phyloP scores from a whole-genome alignment of 2,888 invertebrate genomes.

The Ormia ochracea region DNA sequence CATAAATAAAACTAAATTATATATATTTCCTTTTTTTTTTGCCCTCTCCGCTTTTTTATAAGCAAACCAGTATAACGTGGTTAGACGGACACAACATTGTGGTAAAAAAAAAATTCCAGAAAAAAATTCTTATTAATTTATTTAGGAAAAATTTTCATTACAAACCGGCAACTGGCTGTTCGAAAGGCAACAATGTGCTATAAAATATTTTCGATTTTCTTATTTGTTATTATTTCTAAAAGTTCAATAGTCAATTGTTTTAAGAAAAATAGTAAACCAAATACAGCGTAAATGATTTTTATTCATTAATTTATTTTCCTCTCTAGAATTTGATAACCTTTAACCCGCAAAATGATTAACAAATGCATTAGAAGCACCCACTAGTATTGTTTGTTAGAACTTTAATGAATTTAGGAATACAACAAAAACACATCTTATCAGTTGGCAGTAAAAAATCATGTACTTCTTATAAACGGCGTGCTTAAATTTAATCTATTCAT shows the following conservation, averaged over 20 bases:
- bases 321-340: constrained; percentile 22
- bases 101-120: background rate
- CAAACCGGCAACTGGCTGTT: background rate
- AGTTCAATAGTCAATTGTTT: constrained; percentile 49
- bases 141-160: constrained; percentile 47
- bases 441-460: background rate
- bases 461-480: background rate
- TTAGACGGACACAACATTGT: constrained; percentile 1
- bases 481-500: background rate
- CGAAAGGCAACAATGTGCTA: background rate
- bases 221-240: background rate
- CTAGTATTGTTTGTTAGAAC: constrained; percentile 16
- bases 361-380: constrained; percentile 49
- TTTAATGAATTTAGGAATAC: background rate
- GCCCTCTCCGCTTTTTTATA: background rate
- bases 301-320: constrained; percentile 15
- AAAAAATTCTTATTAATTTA: constrained; percentile 38
- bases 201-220: background rate
- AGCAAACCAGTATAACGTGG: constrained; percentile 47
- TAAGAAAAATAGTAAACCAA: constrained; percentile 2
- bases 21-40: background rate
- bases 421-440: constrained; percentile 30
- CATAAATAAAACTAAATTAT: constrained; percentile 57
- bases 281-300: constrained; percentile 2
- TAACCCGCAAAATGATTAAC: constrained; percentile 16